Evolutionary conservation across 2,797 vertebrate species (phyloP).

Genomic region (Aplochiton taeniatus): DNA sequence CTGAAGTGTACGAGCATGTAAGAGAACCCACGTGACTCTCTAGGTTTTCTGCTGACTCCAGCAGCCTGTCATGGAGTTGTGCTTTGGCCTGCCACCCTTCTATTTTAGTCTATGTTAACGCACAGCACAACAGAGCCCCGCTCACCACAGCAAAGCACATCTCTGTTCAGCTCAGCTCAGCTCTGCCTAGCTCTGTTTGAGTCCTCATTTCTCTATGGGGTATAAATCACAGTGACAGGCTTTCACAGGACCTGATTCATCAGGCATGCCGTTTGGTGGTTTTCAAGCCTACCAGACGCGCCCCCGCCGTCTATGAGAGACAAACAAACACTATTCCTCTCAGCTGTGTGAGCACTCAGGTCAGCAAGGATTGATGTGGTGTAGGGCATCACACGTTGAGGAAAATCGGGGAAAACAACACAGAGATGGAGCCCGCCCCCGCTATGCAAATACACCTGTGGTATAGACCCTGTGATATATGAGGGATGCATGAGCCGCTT

Average conservation of each 20-base stretch:
- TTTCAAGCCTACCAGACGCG: not conserved
- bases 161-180: too few species aligned
- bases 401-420: too few species aligned
- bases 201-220: not conserved
- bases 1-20: too few species aligned
- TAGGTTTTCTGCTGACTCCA: too few species aligned
- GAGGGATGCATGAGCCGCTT: too few species aligned
- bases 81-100: too few species aligned
- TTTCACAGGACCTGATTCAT: not conserved
- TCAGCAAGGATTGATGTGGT: not conserved
- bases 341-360: not conserved
- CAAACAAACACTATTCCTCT: not conserved
- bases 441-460: not conserved
- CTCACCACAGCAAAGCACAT: too few species aligned
- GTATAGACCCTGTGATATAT: too few species aligned
- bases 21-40: too few species aligned
- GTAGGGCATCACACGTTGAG: not conserved
- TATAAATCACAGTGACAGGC: not conserved
- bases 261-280: slow-evolving; percentile 5
- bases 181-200: not conserved
- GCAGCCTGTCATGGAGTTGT: too few species aligned
- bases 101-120: too few species aligned
- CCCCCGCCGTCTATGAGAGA: not conserved
- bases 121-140: too few species aligned
- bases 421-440: not conserved